Evolutionary conservation across 2,797 vertebrate genomes (phyloP).

Genomic region (Siniperca obscura): DNA sequence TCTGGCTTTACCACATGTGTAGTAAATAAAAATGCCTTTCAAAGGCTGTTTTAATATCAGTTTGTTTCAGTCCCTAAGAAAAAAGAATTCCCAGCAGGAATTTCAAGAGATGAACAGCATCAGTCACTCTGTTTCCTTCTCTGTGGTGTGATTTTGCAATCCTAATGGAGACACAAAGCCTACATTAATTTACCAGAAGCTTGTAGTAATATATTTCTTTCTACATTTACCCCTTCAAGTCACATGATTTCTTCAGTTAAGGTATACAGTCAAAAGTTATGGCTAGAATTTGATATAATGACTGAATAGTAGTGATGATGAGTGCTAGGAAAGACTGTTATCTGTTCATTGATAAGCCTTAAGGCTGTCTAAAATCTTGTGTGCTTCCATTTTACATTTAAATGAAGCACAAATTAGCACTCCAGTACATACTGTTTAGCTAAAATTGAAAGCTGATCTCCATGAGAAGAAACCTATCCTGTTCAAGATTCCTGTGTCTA

Average conservation of each 20-base stretch:
- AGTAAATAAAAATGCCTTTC: conserved; percentile 5
- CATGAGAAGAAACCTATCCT: conserved; percentile 29
- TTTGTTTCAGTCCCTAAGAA: neutral
- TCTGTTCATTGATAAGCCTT: neutral
- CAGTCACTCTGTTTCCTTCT: neutral
- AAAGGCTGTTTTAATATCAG: neutral
- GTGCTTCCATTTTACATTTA: conserved; percentile 14
- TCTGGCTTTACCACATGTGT: conserved; percentile 19
- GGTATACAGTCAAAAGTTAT: neutral
- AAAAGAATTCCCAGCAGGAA: neutral
- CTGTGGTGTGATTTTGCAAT: conserved; percentile 15
- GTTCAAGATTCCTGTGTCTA: conserved; percentile 10
- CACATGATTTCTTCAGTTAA: neutral
- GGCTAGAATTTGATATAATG: neutral
- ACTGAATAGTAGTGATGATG: neutral
- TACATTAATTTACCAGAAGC: neutral
- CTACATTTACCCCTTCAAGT: neutral
- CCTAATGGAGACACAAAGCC: neutral
- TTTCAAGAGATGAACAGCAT: conserved; percentile 4
- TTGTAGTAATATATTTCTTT: conserved; percentile 1
- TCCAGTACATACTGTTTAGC: neutral
- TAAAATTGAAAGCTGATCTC: conserved; percentile 35
- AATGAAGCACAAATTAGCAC: conserved; percentile 1
- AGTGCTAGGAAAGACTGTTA: neutral
- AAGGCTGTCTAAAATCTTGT: neutral